These are phyloP conservation scores for Stenoptilia bipunctidactyla DNA, from an alignment of 2,888 invertebrate genomes.

Conservation along the genomic window DNA sequence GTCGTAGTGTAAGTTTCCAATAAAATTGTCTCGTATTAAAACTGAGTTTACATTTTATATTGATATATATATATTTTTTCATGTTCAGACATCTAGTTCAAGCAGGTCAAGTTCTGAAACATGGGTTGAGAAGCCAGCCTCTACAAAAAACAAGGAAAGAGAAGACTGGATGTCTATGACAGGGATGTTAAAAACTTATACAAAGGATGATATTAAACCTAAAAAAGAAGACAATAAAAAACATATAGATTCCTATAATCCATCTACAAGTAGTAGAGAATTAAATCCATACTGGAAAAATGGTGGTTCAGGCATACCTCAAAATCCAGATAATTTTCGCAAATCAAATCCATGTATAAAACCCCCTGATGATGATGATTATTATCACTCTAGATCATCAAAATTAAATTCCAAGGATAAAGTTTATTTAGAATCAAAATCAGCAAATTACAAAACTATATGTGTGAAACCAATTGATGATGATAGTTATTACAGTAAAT, in stretches of 20 bases:
- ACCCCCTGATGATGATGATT: conserved; percentile 42
- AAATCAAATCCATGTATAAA: conserved; percentile 43
- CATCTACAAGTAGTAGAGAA: conserved; percentile 80
- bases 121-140: conserved; percentile 73
- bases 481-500: conserved; percentile 8
- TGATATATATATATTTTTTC: conserved; percentile 3
- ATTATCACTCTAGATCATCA: conserved; percentile 27
- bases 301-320: conserved; percentile 88
- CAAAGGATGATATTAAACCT: conserved; percentile 54
- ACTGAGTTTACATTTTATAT: conserved; percentile 1
- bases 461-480: conserved; percentile 8
- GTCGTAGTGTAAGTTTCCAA: too few relatives aligned
- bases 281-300: conserved; percentile 94
- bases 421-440: too few relatives aligned
- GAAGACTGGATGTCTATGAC: conserved; percentile 88
- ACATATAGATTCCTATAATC: conserved; percentile 74
- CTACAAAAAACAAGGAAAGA: conserved; percentile 37
- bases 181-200: conserved; percentile 55
- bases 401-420: too few relatives aligned
- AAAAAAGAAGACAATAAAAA: conserved; percentile 64
- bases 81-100: conserved; percentile 38
- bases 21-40: too few relatives aligned
- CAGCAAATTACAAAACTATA: neutral
- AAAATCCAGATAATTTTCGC: conserved; percentile 39
- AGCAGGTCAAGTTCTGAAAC: conserved; percentile 51